phyloP scores from a whole-genome alignment of 2,113 vertebrate genomes.

The Nipponia nippon region DNA sequence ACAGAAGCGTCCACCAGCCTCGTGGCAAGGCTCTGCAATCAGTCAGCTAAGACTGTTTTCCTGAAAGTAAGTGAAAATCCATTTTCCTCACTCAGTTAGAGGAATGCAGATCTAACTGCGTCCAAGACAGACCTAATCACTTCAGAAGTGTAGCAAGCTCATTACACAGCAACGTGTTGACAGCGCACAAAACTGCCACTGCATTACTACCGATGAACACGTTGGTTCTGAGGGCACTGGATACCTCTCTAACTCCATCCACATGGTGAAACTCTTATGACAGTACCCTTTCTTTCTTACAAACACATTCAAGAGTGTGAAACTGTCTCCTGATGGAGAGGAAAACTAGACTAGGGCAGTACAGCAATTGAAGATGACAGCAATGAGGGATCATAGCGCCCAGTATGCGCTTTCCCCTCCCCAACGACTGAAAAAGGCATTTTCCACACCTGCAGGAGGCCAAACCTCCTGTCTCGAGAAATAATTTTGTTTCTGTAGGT shows the following conservation, averaged over 20 bases:
- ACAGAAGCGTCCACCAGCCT: slow-evolving; percentile 36
- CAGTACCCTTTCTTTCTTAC: not conserved
- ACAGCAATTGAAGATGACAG: not conserved
- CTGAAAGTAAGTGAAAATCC: slow-evolving; percentile 52
- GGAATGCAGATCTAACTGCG: not conserved
- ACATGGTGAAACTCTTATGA: not conserved
- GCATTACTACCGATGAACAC: not conserved
- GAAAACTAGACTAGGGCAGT: not conserved
- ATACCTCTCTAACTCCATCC: not conserved
- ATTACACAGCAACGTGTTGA: not conserved
- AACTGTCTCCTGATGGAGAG: not conserved
- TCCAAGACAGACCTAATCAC: not conserved
- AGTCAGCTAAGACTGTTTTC: slow-evolving; percentile 44
- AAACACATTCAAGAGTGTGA: not conserved
- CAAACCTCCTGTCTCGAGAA: not conserved
- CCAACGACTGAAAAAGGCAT: not conserved
- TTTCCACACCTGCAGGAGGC: not conserved
- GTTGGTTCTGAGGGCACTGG: not conserved
- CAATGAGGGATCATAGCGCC: not conserved
- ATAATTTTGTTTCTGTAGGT: not conserved
- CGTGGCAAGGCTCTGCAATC: slow-evolving; percentile 38
- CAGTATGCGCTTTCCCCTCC: not conserved
- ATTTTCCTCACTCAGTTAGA: slow-evolving; percentile 21
- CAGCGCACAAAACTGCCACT: not conserved
- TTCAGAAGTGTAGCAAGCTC: not conserved